Percentiles rank a stretch among this genome's conserved stretches.
These are phyloP conservation scores for Serrognathus titanus DNA, from an alignment of 2,888 invertebrate species.

Conservation along the genomic window DNA sequence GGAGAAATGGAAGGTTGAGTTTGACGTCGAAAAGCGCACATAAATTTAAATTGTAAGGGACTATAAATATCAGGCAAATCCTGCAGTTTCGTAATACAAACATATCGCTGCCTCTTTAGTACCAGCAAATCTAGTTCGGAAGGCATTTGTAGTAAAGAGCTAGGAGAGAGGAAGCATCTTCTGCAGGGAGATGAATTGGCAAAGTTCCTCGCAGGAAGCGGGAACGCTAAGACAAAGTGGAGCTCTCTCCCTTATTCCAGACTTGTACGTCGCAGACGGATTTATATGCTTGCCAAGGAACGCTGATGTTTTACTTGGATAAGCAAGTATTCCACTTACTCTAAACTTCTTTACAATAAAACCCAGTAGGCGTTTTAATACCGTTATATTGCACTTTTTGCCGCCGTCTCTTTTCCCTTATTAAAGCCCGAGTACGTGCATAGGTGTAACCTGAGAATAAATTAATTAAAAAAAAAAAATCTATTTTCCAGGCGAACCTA, in stretches of 20 bases:
- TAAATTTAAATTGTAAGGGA: conserved; percentile 24
- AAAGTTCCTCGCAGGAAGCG: conserved; percentile 45
- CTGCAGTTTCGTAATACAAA: conserved; percentile 43
- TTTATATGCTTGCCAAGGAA: conserved; percentile 21
- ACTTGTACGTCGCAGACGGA: conserved; percentile 21
- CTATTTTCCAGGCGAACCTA: conserved; percentile 41
- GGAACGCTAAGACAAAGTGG: conserved; percentile 47
- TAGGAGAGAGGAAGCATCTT: conserved; percentile 46
- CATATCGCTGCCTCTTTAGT: conserved; percentile 45
- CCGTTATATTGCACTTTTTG: too few species aligned
- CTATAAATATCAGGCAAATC: conserved; percentile 39
- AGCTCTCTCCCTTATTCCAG: conserved; percentile 23
- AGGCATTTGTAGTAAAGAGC: conserved; percentile 47
- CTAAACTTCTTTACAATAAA: too few species aligned
- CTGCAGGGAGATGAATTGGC: conserved; percentile 47
- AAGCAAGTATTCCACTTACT: conserved; percentile 17
- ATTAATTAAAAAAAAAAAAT: conserved; percentile 20
- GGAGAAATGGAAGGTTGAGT: conserved; percentile 3
- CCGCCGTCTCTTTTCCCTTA: too few species aligned
- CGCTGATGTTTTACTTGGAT: conserved; percentile 22
- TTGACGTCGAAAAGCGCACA: conserved; percentile 26
- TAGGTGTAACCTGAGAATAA: neutral
- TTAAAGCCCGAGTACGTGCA: too few species aligned
- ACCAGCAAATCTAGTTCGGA: conserved; percentile 48
- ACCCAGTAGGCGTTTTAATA: too few species aligned